Evolutionary conservation across 2,113 vertebrate genomes (phyloP).

Genomic region (Python bivittatus): DNA sequence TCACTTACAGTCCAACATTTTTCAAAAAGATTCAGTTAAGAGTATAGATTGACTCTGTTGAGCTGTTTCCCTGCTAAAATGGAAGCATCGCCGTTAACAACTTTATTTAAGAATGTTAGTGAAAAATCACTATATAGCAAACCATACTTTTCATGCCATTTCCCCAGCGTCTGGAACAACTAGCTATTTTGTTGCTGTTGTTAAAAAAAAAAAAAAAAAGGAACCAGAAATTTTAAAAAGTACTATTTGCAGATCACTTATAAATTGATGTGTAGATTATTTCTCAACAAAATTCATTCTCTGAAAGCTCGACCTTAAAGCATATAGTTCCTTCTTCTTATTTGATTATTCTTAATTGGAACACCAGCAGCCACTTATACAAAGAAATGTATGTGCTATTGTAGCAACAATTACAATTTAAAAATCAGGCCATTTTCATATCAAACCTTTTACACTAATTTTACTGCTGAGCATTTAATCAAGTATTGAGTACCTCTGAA

Average conservation of each 20-base stretch:
- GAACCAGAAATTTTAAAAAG: not conserved
- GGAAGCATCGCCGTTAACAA: not conserved
- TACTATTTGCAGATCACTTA: not conserved
- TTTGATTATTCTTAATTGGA: conserved; percentile 18
- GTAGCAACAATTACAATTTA: conserved; percentile 36
- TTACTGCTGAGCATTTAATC: conserved; percentile 23
- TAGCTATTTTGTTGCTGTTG: not conserved
- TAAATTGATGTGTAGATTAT: not conserved
- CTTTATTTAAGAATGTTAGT: too few relatives aligned
- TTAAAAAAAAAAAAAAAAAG: not conserved
- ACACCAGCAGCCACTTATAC: conserved; percentile 14
- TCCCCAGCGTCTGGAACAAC: not conserved
- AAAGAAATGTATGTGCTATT: conserved; percentile 37
- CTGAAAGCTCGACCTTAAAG: not conserved
- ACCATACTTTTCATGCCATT: not conserved
- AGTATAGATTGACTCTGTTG: not conserved
- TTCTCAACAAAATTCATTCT: not conserved
- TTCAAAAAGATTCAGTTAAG: not conserved
- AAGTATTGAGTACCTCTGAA: conserved; percentile 33
- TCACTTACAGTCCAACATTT: not conserved
- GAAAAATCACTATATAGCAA: not conserved
- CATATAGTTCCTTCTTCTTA: conserved; percentile 1
- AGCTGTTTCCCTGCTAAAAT: not conserved
- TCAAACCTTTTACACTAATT: conserved; percentile 21
- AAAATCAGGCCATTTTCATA: conserved; percentile 38